Evolutionary conservation across 2,888 invertebrate genomes (phyloP).

Genomic region (Polyommatus iphigenia): DNA sequence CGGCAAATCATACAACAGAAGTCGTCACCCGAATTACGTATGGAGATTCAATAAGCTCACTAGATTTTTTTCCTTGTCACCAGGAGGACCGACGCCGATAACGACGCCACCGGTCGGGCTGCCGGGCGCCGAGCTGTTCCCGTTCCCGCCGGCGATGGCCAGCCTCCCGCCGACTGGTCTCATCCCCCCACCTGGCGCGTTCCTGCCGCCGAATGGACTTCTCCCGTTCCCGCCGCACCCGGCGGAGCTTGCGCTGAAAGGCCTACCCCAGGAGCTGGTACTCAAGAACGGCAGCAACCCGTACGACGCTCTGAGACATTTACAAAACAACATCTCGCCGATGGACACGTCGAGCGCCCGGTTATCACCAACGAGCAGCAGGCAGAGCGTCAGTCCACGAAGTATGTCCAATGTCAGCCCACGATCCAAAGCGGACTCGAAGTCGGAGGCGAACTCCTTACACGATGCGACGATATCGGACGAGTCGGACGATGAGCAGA

Average conservation of each 20-base stretch:
- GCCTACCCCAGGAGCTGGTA: constrained; percentile 72
- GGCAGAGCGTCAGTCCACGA: constrained; percentile 78
- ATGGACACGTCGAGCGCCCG: constrained; percentile 73
- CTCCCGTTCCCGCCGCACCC: constrained; percentile 79
- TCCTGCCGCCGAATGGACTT: constrained; percentile 77
- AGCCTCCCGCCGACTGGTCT: constrained; percentile 72
- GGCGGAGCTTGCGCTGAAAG: constrained; percentile 71
- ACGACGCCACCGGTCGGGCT: constrained; percentile 62
- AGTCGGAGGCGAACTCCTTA: constrained; percentile 83
- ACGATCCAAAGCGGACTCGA: constrained; percentile 77
- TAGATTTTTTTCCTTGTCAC: constrained; percentile 51
- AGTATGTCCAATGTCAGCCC: constrained; percentile 67
- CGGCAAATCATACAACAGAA: constrained; percentile 58
- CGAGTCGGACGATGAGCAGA: constrained; percentile 85
- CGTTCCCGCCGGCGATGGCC: constrained; percentile 67
- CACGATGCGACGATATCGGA: constrained; percentile 82
- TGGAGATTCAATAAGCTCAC: constrained; percentile 40
- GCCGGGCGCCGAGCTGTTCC: constrained; percentile 70
- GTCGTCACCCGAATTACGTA: constrained; percentile 47
- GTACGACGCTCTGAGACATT: constrained; percentile 77
- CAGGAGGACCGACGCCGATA: constrained; percentile 71
- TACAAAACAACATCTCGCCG: constrained; percentile 71
- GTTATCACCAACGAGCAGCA: constrained; percentile 78
- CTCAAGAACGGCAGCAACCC: constrained; percentile 79
- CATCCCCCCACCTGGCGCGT: constrained; percentile 79